Percentiles rank a stretch among this genome's conserved stretches.
phyloP scores from a whole-genome alignment of 1,140 invertebrate genomes.

The Idris sp. region DNA sequence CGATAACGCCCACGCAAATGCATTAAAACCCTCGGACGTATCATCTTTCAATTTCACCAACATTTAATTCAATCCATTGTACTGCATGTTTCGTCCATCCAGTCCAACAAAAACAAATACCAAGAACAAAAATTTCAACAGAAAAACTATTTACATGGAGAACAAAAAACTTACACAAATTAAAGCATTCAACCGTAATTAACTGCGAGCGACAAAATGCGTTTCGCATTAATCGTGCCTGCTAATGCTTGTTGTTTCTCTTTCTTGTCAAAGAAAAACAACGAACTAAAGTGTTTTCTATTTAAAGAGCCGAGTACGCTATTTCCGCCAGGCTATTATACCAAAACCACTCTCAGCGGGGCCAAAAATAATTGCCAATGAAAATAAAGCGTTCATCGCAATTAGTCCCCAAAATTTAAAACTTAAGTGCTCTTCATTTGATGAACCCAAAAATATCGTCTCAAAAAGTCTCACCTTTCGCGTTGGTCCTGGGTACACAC shows the following conservation, averaged over 20 bases:
- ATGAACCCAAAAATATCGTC: no score
- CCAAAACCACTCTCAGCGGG: conserved; percentile 26
- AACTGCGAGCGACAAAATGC: conserved; percentile 8
- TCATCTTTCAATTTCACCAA: conserved; percentile 54
- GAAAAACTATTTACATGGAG: no score
- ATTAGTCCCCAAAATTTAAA: no score
- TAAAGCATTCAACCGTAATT: conserved; percentile 8
- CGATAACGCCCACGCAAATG: conserved; percentile 38
- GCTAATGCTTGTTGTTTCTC: conserved; percentile 30
- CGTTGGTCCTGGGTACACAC: conserved; percentile 53
- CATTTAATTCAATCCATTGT: conserved; percentile 32
- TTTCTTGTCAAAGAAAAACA: conserved; percentile 49
- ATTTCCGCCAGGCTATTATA: conserved; percentile 44
- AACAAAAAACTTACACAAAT: conserved; percentile 1
- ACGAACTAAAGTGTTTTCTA: conserved; percentile 35
- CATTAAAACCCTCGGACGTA: conserved; percentile 27
- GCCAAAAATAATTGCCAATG: conserved; percentile 56
- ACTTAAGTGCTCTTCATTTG: no score
- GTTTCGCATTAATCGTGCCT: conserved; percentile 41
- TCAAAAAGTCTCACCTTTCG: conserved; percentile 77
- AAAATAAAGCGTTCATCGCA: no score
- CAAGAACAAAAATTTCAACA: no score
- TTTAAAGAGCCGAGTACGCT: conserved; percentile 42
- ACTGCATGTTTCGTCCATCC: no score
- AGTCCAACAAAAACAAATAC: conserved; percentile 2